These are phyloP conservation scores for Mesaphorura yosii DNA, from an alignment of 1,140 invertebrate genomes.

Conservation along the genomic window DNA sequence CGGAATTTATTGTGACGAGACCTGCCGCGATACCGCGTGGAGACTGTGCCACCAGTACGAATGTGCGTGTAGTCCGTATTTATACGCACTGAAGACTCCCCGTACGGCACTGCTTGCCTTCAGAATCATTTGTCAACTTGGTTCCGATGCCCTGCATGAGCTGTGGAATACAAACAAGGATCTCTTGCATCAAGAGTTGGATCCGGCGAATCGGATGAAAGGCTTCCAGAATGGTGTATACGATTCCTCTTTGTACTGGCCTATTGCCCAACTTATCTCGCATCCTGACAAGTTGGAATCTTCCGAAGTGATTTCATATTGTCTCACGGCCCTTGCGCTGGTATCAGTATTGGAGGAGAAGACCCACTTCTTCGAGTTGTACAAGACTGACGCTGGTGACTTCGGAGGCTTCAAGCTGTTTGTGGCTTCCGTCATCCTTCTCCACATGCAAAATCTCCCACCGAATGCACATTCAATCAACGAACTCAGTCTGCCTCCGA, in stretches of 20 bases:
- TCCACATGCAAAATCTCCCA: conserved; percentile 10
- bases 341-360: conserved; percentile 1
- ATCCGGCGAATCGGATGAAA: neutral
- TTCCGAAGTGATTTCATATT: conserved; percentile 2
- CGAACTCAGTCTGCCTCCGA: conserved; percentile 2
- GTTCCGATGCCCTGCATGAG: neutral
- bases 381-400: neutral
- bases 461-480: conserved; percentile 17
- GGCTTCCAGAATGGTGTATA: neutral
- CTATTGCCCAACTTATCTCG: conserved; percentile 13
- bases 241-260: neutral
- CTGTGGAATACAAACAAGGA: neutral
- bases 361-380: conserved; percentile 4
- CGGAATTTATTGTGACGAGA: conserved; percentile 13
- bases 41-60: conserved; percentile 3
- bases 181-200: neutral
- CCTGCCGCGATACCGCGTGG: neutral
- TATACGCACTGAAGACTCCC: neutral
- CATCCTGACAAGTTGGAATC: neutral
- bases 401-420: neutral
- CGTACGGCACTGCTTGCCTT: conserved; percentile 1
- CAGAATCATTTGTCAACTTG: conserved; percentile 2
- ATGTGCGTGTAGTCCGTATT: conserved; percentile 6
- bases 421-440: conserved; percentile 6
- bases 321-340: neutral